Percentiles rank a stretch among this genome's conserved stretches.
These are phyloP conservation scores for Tortrix viridana DNA, from an alignment of 2,888 invertebrate species.

Conservation along the genomic window DNA sequence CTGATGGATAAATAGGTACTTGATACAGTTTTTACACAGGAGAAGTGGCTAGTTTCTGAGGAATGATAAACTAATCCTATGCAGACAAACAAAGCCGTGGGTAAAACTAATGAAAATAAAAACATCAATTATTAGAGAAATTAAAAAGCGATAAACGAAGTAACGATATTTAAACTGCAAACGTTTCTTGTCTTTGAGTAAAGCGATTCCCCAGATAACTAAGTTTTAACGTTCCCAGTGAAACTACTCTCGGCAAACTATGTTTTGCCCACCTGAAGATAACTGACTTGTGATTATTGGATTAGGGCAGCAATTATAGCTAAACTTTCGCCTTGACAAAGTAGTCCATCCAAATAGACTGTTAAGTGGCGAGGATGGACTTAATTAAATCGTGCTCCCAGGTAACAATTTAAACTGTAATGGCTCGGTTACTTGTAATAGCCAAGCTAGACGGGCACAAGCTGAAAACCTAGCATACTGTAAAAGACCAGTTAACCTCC, in stretches of 20 bases:
- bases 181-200: too few relatives aligned
- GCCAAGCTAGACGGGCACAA: slow-evolving; percentile 17
- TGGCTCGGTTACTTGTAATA: slow-evolving; percentile 31
- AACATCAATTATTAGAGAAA: too few relatives aligned
- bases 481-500: too few relatives aligned
- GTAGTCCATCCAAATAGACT: slow-evolving; percentile 22
- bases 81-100: too few relatives aligned
- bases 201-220: background rate
- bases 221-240: slow-evolving; percentile 4
- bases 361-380: slow-evolving; percentile 31
- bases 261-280: slow-evolving; percentile 33
- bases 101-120: too few relatives aligned
- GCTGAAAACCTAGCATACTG: slow-evolving; percentile 27
- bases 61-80: too few relatives aligned
- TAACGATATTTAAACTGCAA: too few relatives aligned
- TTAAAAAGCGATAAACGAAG: too few relatives aligned
- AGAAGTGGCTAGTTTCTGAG: too few relatives aligned
- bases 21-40: too few relatives aligned
- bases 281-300: slow-evolving; percentile 18
- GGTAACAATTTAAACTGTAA: slow-evolving; percentile 31
- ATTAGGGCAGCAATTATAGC: slow-evolving; percentile 27
- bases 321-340: slow-evolving; percentile 5
- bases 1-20: too few relatives aligned
- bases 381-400: slow-evolving; percentile 25
- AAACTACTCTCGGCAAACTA: slow-evolving; percentile 17